Evolutionary conservation across 2,888 invertebrate genomes (phyloP), one percentile per base, ranked within the genome.

Genomic region (Drosophila siamana): DNA sequence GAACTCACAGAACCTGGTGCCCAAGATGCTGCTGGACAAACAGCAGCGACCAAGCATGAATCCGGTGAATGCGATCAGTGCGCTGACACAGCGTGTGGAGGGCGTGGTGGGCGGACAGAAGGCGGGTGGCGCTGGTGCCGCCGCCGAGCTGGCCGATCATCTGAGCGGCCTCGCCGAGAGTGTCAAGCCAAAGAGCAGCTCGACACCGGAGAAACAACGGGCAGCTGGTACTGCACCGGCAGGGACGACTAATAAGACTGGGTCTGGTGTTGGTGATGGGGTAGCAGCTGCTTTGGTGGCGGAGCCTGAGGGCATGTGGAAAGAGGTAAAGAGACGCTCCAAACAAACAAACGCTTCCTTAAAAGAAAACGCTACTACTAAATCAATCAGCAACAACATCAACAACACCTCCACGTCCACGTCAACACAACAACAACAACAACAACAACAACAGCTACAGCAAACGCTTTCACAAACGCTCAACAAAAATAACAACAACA

Each of bases 321-420:
- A 92, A 90, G 92, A 94, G 94, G 94, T 94, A 85, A 94, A 94
- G 84, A 93, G 94, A 43, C 94, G 94, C 72, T 93, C 93, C 51
- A 94, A 93, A 6, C 26, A 26, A 89, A 88, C 91, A 86, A 90
- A 90, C 16, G 93, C 93, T n/a, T n/a, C n/a, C n/a, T 93, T 94
- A 80, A 92, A 92, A 90, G 92, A 92, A 86, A 88, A 78, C 62
- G 82, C 83, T 89, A 91, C 83, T 89, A 91, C 89, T 87, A 90
- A 89, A 87, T 84, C 87, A 72, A 74, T 80, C 77, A 81, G 67
- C 77, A 90, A 69, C 77, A 80, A 77, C 67, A 74, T 68, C 79
- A 78, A 67, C 76, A 86, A 33, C 33, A 33, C 28, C 9, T 28
- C 28, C 28, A 28, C 67, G 63, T 57, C 66, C 80, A 80, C 68